Evolutionary conservation across 2,888 invertebrate species (phyloP).

Genomic region (Scrobipalpa costella): DNA sequence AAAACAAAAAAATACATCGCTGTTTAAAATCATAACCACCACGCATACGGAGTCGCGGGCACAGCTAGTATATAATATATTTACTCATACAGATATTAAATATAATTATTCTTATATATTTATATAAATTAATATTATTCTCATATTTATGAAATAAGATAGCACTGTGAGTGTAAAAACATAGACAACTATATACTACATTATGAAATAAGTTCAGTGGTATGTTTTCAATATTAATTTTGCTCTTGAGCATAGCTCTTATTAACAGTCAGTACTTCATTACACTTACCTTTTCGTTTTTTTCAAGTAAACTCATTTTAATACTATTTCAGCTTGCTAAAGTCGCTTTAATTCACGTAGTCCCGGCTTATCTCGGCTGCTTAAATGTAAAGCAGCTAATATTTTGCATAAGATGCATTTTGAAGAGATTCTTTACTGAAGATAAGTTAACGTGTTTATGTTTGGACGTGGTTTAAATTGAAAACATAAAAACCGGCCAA

Average conservation of each 20-base stretch:
- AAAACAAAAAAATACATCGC: too few species aligned
- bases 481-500: neutral
- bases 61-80: too few species aligned
- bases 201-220: too few species aligned
- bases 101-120: too few species aligned
- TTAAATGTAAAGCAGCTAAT: constrained; percentile 29
- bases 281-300: neutral
- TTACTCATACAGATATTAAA: too few species aligned
- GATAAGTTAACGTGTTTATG: neutral
- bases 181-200: too few species aligned
- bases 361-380: constrained; percentile 24
- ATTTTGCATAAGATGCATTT: constrained; percentile 30
- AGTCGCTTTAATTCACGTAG: constrained; percentile 4
- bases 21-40: too few species aligned
- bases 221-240: too few species aligned
- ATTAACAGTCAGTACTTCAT: neutral
- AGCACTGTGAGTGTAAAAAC: too few species aligned
- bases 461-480: neutral
- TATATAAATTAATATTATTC: too few species aligned
- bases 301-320: constrained; percentile 15
- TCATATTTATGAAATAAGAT: too few species aligned
- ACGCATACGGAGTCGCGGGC: too few species aligned
- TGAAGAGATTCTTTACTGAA: constrained; percentile 23
- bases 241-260: neutral
- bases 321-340: constrained; percentile 13